These are phyloP conservation scores for Aphis gossypii DNA, from an alignment of 1,140 invertebrate species.

Conservation along the genomic window DNA sequence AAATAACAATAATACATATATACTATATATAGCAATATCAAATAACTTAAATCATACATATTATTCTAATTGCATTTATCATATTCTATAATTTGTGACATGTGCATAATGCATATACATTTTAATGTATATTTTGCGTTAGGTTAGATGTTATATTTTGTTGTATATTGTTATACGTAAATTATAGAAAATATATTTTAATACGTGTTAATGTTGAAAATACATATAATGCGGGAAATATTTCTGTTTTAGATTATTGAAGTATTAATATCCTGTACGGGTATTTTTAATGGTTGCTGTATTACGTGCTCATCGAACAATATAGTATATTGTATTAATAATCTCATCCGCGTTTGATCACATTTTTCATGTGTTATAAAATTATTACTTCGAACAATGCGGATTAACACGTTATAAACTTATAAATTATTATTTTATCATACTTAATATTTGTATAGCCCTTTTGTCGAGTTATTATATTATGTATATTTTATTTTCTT, in stretches of 20 bases:
- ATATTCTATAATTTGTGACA: not conserved
- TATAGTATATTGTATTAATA: not conserved
- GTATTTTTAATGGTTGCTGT: not conserved
- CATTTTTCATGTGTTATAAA: not conserved
- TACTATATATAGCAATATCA: too few relatives aligned
- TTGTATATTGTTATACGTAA: not conserved
- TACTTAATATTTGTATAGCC: not conserved
- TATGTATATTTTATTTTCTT: not conserved
- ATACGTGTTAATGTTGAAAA: not conserved
- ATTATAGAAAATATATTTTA: not conserved
- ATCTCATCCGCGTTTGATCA: not conserved
- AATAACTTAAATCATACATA: too few relatives aligned
- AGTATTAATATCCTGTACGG: not conserved
- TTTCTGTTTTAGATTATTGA: not conserved
- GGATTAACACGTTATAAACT: not conserved
- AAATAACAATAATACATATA: too few relatives aligned
- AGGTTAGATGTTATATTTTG: too few relatives aligned
- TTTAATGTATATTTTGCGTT: not conserved
- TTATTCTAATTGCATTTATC: too few relatives aligned
- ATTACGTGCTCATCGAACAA: not conserved
- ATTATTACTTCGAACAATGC: not conserved
- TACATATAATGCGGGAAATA: not conserved
- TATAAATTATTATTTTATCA: not conserved
- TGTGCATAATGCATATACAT: not conserved
- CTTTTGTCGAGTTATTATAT: not conserved